Percentiles rank a stretch among this genome's conserved stretches.
phyloP scores from a whole-genome alignment of 2,888 invertebrate genomes.

The Oeneis ivallda region DNA sequence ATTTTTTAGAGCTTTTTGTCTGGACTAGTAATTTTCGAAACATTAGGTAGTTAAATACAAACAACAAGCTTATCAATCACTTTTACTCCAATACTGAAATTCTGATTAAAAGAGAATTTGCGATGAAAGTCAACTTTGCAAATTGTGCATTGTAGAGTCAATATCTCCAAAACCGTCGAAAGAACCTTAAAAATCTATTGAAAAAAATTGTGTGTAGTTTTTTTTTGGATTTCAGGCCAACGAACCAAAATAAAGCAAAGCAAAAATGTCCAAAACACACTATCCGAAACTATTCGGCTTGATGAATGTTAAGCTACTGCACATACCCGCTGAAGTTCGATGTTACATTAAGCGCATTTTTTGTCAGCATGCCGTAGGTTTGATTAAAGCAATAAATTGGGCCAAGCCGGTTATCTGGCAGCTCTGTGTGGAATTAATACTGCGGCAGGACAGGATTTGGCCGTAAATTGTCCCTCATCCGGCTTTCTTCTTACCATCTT shows the following conservation, averaged over 20 bases:
- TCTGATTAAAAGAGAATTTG: too few species aligned
- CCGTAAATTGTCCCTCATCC: conserved; percentile 69
- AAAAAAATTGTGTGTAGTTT: background rate
- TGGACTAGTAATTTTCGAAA: too few species aligned
- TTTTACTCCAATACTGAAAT: too few species aligned
- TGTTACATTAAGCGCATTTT: conserved; percentile 63
- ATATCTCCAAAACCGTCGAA: too few species aligned
- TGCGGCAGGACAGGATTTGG: conserved; percentile 60
- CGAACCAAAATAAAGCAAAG: conserved; percentile 5
- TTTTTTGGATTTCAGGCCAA: too few species aligned
- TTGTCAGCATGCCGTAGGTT: conserved; percentile 68
- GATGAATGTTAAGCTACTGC: conserved; percentile 34
- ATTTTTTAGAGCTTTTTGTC: too few species aligned
- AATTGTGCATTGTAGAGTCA: too few species aligned
- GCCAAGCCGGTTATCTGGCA: conserved; percentile 63
- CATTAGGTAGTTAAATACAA: too few species aligned
- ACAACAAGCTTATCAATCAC: too few species aligned
- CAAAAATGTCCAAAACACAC: conserved; percentile 19
- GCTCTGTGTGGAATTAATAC: conserved; percentile 62
- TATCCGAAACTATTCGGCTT: conserved; percentile 32
- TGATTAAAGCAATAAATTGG: conserved; percentile 77
- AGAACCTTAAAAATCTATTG: background rate
- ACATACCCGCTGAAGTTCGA: conserved; percentile 44
- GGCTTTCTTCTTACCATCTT: conserved; percentile 47
- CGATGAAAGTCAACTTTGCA: too few species aligned